Percentiles rank a stretch among this genome's conserved stretches.
Conservation (phyloP, 1,140 invertebrate species). For the Cydia strobilella region DNA sequence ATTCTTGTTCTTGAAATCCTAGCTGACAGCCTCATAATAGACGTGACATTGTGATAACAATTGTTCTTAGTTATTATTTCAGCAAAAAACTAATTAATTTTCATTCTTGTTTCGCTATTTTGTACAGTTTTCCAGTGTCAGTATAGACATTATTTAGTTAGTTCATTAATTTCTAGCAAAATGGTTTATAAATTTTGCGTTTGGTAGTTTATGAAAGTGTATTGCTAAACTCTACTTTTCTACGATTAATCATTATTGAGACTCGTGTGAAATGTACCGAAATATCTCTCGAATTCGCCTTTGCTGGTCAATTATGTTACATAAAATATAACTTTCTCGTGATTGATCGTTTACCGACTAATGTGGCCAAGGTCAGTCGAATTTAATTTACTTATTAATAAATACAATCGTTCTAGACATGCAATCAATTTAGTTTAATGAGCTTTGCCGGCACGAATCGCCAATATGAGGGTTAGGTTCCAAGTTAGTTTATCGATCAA, state of each 20-base stretch:
- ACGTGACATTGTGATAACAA: too few relatives aligned
- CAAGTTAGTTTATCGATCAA: not conserved
- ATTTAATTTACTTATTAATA: slow-evolving; percentile 41
- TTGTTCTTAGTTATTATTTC: too few relatives aligned
- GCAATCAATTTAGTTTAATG: slow-evolving; percentile 46
- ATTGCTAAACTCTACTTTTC: not conserved
- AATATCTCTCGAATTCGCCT: not conserved
- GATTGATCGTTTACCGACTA: slow-evolving; percentile 34
- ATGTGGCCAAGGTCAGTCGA: slow-evolving; percentile 34
- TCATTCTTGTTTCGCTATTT: too few relatives aligned
- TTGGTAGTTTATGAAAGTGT: not conserved
- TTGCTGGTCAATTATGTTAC: slow-evolving; percentile 17
- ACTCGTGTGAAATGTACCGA: not conserved
- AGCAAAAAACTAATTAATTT: too few relatives aligned
- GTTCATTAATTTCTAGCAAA: too few relatives aligned
- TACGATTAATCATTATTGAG: not conserved
- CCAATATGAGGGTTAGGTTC: slow-evolving; percentile 5
- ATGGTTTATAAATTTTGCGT: not conserved
- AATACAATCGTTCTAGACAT: slow-evolving; percentile 42
- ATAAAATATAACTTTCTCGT: slow-evolving; percentile 35
- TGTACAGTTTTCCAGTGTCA: too few relatives aligned
- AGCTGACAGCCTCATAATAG: too few relatives aligned
- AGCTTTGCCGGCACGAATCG: slow-evolving; percentile 24
- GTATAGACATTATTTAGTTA: too few relatives aligned
- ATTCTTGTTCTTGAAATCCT: too few relatives aligned